A percentile compares a stretch with the other conserved stretches of the same genome.
These are phyloP conservation scores for Triplophysa rosa DNA, from an alignment of 2,113 vertebrate species.

Conservation along the genomic window DNA sequence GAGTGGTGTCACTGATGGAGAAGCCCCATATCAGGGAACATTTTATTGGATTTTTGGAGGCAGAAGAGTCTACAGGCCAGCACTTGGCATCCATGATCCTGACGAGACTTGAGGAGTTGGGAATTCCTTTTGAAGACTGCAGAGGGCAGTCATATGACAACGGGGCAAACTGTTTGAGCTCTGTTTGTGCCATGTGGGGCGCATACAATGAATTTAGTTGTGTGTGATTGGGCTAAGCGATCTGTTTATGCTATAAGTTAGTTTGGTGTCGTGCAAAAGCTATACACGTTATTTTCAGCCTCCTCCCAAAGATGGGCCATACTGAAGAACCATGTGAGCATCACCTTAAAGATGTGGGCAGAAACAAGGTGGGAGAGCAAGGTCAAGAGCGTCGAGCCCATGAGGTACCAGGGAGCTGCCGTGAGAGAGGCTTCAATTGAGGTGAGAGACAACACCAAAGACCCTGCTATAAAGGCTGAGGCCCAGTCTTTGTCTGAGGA, in stretches of 20 bases:
- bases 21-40: constrained; percentile 42
- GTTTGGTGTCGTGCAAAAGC: constrained; percentile 44
- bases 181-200: background rate
- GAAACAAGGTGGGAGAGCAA: constrained; percentile 54
- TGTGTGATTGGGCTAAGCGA: constrained; percentile 5
- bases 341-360: constrained; percentile 45
- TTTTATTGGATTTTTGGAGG: constrained; percentile 44
- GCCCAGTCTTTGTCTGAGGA: constrained; percentile 51
- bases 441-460: constrained; percentile 52
- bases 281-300: constrained; percentile 51
- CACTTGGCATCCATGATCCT: constrained; percentile 34
- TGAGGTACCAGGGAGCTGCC: constrained; percentile 45
- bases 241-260: constrained; percentile 37
- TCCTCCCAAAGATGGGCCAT: constrained; percentile 51
- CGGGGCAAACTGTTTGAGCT: constrained; percentile 21
- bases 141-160: constrained; percentile 42
- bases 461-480: constrained; percentile 42
- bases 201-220: background rate
- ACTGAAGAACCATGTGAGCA: constrained; percentile 45
- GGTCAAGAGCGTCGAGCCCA: constrained; percentile 49
- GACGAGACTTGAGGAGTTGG: constrained; percentile 17
- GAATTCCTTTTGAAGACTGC: constrained; percentile 41
- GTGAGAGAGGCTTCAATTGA: constrained; percentile 48
- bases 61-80: constrained; percentile 37
- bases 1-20: constrained; percentile 41